phyloP scores from a whole-genome alignment of 1,140 invertebrate genomes.

The Maniola jurtina region DNA sequence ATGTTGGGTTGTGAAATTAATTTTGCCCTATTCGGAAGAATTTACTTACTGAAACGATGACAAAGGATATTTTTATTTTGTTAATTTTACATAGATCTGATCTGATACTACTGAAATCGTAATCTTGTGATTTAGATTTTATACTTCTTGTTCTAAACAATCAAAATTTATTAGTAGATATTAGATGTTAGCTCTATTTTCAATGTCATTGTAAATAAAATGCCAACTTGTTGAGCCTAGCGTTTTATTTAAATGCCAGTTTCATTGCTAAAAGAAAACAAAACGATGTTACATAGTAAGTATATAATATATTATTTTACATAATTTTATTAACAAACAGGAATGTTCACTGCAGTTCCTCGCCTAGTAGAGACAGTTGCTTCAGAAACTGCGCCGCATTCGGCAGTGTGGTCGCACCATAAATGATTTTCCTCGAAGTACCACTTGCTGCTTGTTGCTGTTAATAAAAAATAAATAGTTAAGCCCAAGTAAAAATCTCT shows the following conservation, averaged over 20 bases:
- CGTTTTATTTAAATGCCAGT: slow-evolving; percentile 54
- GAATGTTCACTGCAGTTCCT: slow-evolving; percentile 83
- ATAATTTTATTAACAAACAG: slow-evolving; percentile 34
- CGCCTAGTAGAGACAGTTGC: slow-evolving; percentile 89
- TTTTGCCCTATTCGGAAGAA: slow-evolving; percentile 31
- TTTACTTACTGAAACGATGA: background rate
- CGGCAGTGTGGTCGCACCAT: slow-evolving; percentile 95
- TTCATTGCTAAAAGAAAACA: background rate
- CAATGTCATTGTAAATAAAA: slow-evolving; percentile 79
- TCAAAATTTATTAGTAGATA: slow-evolving; percentile 75
- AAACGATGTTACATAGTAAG: background rate
- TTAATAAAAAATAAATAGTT: slow-evolving; percentile 35
- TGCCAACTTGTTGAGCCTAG: slow-evolving; percentile 76
- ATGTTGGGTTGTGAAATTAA: slow-evolving; percentile 53
- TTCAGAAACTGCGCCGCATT: slow-evolving; percentile 96
- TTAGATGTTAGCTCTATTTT: slow-evolving; percentile 79
- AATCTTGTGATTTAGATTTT: slow-evolving; percentile 79
- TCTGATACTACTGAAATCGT: slow-evolving; percentile 57
- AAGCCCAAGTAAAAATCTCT: no score
- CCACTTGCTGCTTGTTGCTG: slow-evolving; percentile 86
- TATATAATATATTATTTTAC: slow-evolving; percentile 23
- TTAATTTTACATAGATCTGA: slow-evolving; percentile 59
- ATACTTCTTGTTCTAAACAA: slow-evolving; percentile 78
- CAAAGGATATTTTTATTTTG: background rate
- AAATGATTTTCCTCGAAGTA: slow-evolving; percentile 90